Base-by-base conservation (phyloP, 2,888 invertebrate species). In the Noctua janthina region DNA sequence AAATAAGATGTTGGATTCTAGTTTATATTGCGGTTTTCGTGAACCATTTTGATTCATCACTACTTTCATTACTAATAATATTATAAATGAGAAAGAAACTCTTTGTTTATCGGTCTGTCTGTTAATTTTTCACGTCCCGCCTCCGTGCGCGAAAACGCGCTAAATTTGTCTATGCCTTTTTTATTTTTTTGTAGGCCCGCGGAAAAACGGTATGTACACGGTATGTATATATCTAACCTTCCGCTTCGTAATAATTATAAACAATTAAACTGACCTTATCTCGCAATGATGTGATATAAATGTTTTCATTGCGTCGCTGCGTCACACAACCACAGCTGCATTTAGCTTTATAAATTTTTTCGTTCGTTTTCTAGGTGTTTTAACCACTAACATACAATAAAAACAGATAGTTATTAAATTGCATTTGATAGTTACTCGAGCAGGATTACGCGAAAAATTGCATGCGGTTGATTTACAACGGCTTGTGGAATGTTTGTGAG, bases 1-100 rank as follows among this genome's bases (percentile, higher is more conserved):
- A 59, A 70, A 76, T 75, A 64, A 20, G 23, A 51, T 35, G 43
- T 56, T 10, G n/a, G 11, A n/a, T 75, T 66, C 35, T 13, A n/a
- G 56, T 66, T 71, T 8, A 29, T 43, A 2, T 73, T 72, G 20
- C 7, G 43, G 17, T 1, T 73, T 39, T 20, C 35, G 13, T 2
- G 15, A 46, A 15, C 8, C 3, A 23, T 68, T 39, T 66, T 66
- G 62, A 62, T 29, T 62, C 15, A 62, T 62, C 15, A 59, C 13
- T 23, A 23, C 8, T 23, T 29, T 56, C 5, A 4, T 11, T 46
- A 46, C 11, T 46, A 46, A 46, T 46, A 46, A 46, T 46, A 46
- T 46, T 46, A 46, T 46, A 56, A 56, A 56, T 56, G 56, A 11
- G 23, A 56, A 56, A 56, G 23, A 56, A 3, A n/a, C 23, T 56